phyloP scores from a whole-genome alignment of 2,888 invertebrate genomes.

The Thalpophila matura region DNA sequence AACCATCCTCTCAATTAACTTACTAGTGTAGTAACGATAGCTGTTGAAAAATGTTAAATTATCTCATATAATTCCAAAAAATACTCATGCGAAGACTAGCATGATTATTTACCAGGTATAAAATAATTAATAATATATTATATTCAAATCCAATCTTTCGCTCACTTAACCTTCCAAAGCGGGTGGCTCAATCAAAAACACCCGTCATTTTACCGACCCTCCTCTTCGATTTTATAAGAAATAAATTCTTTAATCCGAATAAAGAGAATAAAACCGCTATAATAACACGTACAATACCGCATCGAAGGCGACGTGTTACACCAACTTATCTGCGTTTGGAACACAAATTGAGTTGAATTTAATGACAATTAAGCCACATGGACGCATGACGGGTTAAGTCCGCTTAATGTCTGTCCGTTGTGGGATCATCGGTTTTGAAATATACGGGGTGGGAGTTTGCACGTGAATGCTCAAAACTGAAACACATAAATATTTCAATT shows the following conservation, averaged over 20 bases:
- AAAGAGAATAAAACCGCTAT: constrained; percentile 41
- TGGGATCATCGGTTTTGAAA: constrained; percentile 69
- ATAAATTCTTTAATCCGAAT: constrained; percentile 48
- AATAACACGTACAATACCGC: constrained; percentile 63
- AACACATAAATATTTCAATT: too few relatives aligned
- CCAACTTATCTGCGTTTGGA: constrained; percentile 68
- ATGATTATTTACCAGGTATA: too few relatives aligned
- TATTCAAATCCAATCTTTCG: constrained; percentile 33
- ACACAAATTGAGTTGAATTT: constrained; percentile 79
- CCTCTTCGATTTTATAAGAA: constrained; percentile 43
- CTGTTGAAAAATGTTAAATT: too few relatives aligned
- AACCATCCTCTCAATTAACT: too few relatives aligned
- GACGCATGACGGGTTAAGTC: constrained; percentile 70
- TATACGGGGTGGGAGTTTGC: constrained; percentile 42
- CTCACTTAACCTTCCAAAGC: constrained; percentile 52
- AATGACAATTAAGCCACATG: constrained; percentile 76
- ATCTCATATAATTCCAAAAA: too few relatives aligned
- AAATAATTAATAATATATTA: neutral
- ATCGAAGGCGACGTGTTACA: constrained; percentile 67
- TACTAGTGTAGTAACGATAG: too few relatives aligned
- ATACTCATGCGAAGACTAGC: too few relatives aligned
- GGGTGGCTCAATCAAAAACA: constrained; percentile 39
- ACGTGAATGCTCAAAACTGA: neutral
- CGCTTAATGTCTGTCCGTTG: constrained; percentile 76
- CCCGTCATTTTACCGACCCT: constrained; percentile 31